These are phyloP conservation scores for Silurus glanis DNA, from an alignment of 2,113 vertebrate genomes.

Conservation along the genomic window DNA sequence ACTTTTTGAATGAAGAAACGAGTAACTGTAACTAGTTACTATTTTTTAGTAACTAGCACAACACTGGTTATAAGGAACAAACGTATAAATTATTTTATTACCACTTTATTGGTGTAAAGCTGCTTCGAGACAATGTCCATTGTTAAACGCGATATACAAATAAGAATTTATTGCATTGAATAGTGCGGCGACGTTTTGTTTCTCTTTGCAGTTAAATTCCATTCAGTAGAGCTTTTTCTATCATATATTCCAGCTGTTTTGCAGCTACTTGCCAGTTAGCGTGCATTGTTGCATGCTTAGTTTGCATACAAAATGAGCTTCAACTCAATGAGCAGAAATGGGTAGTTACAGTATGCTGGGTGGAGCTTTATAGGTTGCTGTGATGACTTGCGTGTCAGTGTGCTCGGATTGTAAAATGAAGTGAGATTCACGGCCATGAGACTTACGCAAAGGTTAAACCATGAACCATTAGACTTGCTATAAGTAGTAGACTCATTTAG, in stretches of 20 bases:
- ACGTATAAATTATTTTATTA: too few species aligned
- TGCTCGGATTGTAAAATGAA: neutral
- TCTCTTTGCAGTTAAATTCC: neutral
- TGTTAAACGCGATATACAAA: too few species aligned
- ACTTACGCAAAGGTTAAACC: neutral
- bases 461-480: neutral
- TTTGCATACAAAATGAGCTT: neutral
- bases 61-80: too few species aligned
- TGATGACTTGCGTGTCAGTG: neutral
- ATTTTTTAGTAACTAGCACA: too few species aligned
- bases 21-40: too few species aligned
- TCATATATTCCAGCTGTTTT: neutral
- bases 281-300: neutral
- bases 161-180: too few species aligned
- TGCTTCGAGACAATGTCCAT: too few species aligned
- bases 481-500: neutral
- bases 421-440: neutral
- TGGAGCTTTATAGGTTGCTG: neutral
- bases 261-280: neutral
- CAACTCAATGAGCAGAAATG: neutral
- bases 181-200: neutral
- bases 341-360: neutral
- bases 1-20: too few species aligned
- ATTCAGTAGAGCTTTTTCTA: neutral
- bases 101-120: too few species aligned